Percentiles rank a stretch among this genome's conserved stretches.
Evolutionary conservation across 2,797 vertebrate genomes (phyloP).

Genomic region (Danionella dracula): DNA sequence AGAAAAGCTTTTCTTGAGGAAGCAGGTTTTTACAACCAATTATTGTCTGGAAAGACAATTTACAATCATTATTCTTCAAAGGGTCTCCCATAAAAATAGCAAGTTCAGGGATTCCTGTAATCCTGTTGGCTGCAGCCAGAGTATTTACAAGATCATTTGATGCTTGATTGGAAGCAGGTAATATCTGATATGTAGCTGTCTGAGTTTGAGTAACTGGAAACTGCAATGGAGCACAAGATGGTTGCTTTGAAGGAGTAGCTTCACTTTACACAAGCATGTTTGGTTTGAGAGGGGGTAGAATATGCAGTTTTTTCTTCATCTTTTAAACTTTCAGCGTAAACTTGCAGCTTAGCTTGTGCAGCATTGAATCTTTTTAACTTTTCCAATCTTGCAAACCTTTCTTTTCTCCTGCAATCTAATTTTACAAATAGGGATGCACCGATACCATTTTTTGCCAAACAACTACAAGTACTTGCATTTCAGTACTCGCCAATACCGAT

Average conservation of each 20-base stretch:
- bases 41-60: conserved; percentile 30
- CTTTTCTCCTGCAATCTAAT: too few relatives aligned
- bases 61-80: conserved; percentile 36
- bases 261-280: neutral
- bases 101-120: conserved; percentile 25
- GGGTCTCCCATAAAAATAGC: neutral
- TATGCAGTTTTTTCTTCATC: neutral
- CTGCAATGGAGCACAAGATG: too few relatives aligned
- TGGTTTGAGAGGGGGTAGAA: neutral
- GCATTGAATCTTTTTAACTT: too few relatives aligned
- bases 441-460: too few relatives aligned
- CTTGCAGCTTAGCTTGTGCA: too few relatives aligned
- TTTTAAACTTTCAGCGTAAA: neutral
- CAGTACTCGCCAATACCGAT: too few relatives aligned
- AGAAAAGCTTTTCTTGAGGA: too few relatives aligned
- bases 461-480: too few relatives aligned
- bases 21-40: conserved; percentile 39
- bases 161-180: too few relatives aligned
- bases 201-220: neutral
- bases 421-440: too few relatives aligned
- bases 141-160: conserved; percentile 20
- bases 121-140: conserved; percentile 15
- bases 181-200: neutral
- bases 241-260: neutral
- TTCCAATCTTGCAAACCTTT: too few relatives aligned